Evolutionary conservation across 2,113 vertebrate species (phyloP).

Genomic region (Rallus limicola): DNA sequence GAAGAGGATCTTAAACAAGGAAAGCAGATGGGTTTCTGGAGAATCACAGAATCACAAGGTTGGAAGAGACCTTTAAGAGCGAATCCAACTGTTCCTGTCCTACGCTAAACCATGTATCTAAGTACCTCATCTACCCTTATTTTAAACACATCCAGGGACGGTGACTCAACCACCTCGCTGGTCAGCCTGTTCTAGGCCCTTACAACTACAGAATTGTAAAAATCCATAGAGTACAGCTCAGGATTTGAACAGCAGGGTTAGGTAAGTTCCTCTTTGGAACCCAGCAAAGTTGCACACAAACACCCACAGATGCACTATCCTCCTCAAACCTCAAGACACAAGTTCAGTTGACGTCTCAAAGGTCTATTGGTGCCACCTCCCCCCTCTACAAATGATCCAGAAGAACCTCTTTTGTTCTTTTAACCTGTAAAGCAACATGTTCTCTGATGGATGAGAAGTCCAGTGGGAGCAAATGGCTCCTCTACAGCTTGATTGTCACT

Average conservation of each 20-base stretch:
- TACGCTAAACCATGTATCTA: too few relatives aligned
- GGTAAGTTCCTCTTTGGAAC: neutral
- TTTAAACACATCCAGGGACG: too few relatives aligned
- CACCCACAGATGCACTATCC: fast-evolving
- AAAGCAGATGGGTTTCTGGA: neutral
- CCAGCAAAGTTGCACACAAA: neutral
- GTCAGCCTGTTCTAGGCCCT: too few relatives aligned
- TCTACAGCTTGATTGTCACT: neutral
- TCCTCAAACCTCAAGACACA: neutral
- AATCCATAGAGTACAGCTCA: neutral
- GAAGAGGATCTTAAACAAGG: neutral
- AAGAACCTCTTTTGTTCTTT: neutral
- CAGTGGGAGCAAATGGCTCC: neutral
- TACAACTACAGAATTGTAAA: neutral
- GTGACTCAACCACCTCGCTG: too few relatives aligned
- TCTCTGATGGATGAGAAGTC: neutral
- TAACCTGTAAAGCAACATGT: fast-evolving
- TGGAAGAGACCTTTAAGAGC: too few relatives aligned
- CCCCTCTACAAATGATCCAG: neutral
- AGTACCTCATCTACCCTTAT: too few relatives aligned
- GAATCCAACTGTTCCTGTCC: too few relatives aligned
- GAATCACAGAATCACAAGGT: neutral
- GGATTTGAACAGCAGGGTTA: neutral
- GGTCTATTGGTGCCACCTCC: neutral
- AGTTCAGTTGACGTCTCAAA: neutral